phyloP scores from a whole-genome alignment of 2,113 vertebrate genomes.

The Ibidorhyncha struthersii region DNA sequence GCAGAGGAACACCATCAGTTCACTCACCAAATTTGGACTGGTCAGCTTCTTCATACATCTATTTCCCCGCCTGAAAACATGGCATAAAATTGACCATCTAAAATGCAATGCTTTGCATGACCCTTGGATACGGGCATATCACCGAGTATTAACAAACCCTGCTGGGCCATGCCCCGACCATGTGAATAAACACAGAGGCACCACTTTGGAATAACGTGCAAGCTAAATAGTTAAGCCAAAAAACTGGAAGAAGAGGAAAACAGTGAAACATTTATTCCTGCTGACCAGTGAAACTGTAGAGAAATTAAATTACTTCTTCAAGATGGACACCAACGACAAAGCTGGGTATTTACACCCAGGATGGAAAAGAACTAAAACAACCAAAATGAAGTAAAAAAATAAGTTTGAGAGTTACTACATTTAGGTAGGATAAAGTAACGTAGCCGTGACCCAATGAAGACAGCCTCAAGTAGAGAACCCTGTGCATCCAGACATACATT shows the following conservation, averaged over 20 bases:
- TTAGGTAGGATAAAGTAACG: not conserved
- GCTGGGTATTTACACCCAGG: not conserved
- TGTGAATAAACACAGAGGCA: not conserved
- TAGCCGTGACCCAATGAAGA: not conserved
- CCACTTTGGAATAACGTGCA: not conserved
- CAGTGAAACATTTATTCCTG: not conserved
- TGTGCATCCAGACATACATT: not conserved
- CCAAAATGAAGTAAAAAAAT: not conserved
- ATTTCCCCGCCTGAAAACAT: not conserved
- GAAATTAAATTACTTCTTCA: not conserved
- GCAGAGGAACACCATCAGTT: not conserved
- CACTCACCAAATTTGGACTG: not conserved
- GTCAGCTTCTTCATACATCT: not conserved
- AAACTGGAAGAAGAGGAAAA: not conserved
- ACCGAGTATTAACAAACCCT: not conserved
- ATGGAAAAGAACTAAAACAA: not conserved
- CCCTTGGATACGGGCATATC: not conserved
- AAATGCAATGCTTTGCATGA: not conserved
- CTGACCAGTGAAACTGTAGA: not conserved
- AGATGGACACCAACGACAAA: not conserved
- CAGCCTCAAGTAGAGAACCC: not conserved
- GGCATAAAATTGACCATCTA: accelerated
- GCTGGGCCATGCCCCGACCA: not conserved
- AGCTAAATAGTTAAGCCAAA: not conserved
- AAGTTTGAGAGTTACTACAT: not conserved